These are phyloP conservation scores for Euura lappo DNA, from an alignment of 1,140 invertebrate genomes.

Conservation along the genomic window DNA sequence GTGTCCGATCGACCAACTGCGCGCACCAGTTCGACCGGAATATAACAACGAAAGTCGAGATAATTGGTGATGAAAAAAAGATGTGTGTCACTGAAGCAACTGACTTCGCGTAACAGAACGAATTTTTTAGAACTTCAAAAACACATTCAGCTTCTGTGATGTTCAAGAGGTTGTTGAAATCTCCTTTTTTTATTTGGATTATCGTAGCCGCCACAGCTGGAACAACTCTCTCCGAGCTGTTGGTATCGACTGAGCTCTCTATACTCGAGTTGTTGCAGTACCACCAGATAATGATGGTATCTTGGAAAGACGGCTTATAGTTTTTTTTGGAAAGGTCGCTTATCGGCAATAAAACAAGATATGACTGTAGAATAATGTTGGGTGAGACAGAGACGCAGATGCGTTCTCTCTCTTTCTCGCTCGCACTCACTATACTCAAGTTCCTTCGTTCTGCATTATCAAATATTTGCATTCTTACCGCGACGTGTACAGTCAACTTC, in stretches of 20 bases:
- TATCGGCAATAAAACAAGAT: no score
- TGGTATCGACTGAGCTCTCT: neutral
- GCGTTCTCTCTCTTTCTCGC: no score
- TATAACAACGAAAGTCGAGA: neutral
- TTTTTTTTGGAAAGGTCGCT: no score
- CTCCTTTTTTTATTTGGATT: neutral
- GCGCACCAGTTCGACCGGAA: neutral
- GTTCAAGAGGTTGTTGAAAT: no score
- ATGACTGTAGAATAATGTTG: no score
- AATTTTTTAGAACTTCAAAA: neutral
- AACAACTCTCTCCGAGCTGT: neutral
- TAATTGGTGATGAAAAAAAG: neutral
- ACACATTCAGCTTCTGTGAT: no score
- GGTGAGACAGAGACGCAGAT: no score
- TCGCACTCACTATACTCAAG: no score
- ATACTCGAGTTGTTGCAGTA: neutral
- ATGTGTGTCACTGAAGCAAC: constrained; percentile 36
- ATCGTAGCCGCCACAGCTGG: constrained; percentile 5
- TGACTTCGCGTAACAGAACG: constrained; percentile 28
- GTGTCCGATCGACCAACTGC: no score
- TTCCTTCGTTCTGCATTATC: no score
- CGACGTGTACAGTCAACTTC: no score
- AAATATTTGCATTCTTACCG: no score
- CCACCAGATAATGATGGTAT: neutral
- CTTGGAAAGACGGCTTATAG: neutral